phyloP scores from a whole-genome alignment of 2,113 vertebrate species.

The Canis aureus region DNA sequence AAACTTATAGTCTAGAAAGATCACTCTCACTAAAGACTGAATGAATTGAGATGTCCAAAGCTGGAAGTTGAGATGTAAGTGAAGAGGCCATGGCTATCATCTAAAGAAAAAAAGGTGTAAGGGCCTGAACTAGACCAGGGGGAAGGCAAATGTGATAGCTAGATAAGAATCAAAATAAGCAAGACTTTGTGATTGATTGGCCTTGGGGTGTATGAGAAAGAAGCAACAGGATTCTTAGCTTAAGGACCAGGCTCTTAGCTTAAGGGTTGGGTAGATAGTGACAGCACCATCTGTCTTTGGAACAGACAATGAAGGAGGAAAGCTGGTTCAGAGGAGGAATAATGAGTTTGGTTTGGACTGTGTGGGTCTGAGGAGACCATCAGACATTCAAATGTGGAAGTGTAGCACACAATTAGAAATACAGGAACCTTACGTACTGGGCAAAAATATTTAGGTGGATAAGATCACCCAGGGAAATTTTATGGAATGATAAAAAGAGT shows the following conservation, averaged over 20 bases:
- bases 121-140: background rate
- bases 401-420: background rate
- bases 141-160: background rate
- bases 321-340: conserved; percentile 4
- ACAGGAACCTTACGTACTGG: background rate
- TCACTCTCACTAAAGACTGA: background rate
- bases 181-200: background rate
- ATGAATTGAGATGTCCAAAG: background rate
- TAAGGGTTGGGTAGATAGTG: background rate
- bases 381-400: background rate
- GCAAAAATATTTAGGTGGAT: background rate
- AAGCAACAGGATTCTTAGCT: background rate
- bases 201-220: background rate
- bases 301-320: background rate
- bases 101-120: background rate
- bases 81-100: background rate
- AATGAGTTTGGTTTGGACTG: background rate
- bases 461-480: background rate
- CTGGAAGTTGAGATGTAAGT: background rate
- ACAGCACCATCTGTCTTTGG: background rate
- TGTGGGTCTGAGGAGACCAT: background rate
- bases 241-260: background rate
- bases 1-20: background rate
- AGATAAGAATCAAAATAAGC: background rate
- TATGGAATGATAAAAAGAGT: background rate